Base-by-base conservation (phyloP, 2,797 vertebrate genomes). In the Scolopax rusticola region DNA sequence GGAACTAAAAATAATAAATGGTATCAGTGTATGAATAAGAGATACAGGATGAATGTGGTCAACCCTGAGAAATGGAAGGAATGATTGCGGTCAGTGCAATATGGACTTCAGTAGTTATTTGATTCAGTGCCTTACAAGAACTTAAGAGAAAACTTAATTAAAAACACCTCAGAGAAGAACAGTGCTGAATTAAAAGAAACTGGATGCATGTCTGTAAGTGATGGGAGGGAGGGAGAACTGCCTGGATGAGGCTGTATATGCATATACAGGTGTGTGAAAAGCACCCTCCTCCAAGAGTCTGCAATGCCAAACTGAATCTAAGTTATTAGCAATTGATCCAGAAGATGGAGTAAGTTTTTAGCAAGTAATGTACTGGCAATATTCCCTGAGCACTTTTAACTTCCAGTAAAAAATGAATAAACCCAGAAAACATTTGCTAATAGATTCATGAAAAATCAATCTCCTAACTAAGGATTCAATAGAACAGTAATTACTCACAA, bases 371-470 rank as follows among this genome's bases (percentile, higher is more conserved):
- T 41, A 47, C 40, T 48, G n/a, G 43, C 43, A 88, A 70, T 43
- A 50, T 11, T 88, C 19, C 15, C 43, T 59, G 27, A 40, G 9
- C 12, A 67, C 51, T 48, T 63, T 77, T 63, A 77, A 77, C n/a
- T 90, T 92, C 27, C 53, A 81, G 53, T 54, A 75, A 71, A 59
- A 87, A 81, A 81, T 38, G 2, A 79, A 73, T 50, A 93, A 96
- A 73, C 24, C 5, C 32, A 67, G 50, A 60, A 84, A 86, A 48
- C 3, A 54, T 65, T 83, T 71, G 23, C 40, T 84, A 86, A 69
- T 47, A 71, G 8, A 47, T 64, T 90, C 79, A 33, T 63, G 43
- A 84, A 94, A 94, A 92, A 89, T 69, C 47, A 47, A 4, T 96
- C 48, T 78, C 15, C 43, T 73, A 77, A 65, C 30, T 67, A 51